Evolutionary conservation across 1,140 invertebrate genomes (phyloP).

Genomic region (Bemisia tabaci): DNA sequence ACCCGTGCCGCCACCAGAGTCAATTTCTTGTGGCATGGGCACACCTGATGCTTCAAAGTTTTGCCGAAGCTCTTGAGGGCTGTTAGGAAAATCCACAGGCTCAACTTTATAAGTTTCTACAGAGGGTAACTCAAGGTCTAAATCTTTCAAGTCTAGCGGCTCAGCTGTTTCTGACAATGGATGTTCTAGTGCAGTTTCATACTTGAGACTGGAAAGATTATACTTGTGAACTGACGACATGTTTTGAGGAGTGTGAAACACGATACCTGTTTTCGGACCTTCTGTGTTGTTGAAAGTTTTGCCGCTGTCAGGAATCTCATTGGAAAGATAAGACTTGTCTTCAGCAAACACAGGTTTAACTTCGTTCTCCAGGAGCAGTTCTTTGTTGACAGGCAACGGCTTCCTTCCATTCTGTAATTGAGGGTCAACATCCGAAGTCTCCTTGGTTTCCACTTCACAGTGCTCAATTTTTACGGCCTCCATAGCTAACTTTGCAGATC

Average conservation of each 20-base stretch:
- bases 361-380: no score
- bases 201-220: background rate
- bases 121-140: slow-evolving; percentile 15
- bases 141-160: background rate
- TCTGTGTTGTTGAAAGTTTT: no score
- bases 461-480: no score
- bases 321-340: no score
- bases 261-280: no score
- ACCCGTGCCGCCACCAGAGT: background rate
- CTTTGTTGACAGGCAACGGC: no score
- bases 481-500: no score
- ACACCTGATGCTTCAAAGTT: slow-evolving; percentile 15
- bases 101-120: slow-evolving; percentile 17
- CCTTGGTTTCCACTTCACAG: no score
- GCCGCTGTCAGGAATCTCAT: no score
- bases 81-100: slow-evolving; percentile 21
- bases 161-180: background rate
- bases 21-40: slow-evolving; percentile 13
- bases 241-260: slow-evolving; percentile 8
- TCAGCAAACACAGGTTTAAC: no score
- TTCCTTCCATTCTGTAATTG: no score
- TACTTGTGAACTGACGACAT: background rate
- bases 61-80: slow-evolving; percentile 18
- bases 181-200: slow-evolving; percentile 4
- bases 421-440: no score